These are phyloP conservation scores for Dioctria linearis DNA, from an alignment of 2,888 invertebrate genomes.

Conservation along the genomic window DNA sequence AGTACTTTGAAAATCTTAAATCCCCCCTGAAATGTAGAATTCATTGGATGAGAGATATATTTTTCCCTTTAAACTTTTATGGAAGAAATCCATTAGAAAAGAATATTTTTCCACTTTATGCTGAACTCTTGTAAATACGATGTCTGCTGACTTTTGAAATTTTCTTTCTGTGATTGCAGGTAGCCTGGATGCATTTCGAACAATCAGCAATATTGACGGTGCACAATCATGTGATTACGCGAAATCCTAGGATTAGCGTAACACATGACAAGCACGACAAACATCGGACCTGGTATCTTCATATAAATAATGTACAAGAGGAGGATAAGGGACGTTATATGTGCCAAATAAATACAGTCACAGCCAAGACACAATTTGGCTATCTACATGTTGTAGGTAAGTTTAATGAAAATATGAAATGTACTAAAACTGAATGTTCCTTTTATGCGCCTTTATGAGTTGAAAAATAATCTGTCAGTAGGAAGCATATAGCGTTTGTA, in stretches of 20 bases:
- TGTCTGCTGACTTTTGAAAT: conserved; percentile 36
- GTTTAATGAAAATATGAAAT: conserved; percentile 64
- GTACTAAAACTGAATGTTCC: conserved; percentile 29
- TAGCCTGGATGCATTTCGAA: conserved; percentile 97
- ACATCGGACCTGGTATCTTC: conserved; percentile 89
- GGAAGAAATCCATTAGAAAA: conserved; percentile 40
- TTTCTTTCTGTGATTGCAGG: conserved; percentile 74
- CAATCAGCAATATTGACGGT: conserved; percentile 94
- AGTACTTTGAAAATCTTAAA: conserved; percentile 25
- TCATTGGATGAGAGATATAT: conserved; percentile 24
- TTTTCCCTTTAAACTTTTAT: conserved; percentile 26
- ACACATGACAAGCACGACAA: conserved; percentile 91
- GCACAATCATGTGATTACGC: conserved; percentile 94
- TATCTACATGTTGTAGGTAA: conserved; percentile 93
- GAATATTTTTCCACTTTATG: conserved; percentile 7
- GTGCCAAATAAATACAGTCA: conserved; percentile 95
- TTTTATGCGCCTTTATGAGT: not conserved
- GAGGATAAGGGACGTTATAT: conserved; percentile 94
- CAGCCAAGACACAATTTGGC: conserved; percentile 93
- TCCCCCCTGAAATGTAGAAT: conserved; percentile 43
- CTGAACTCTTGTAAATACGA: conserved; percentile 11
- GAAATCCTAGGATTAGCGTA: conserved; percentile 92
- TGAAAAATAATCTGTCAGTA: too few species aligned
- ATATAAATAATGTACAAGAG: conserved; percentile 92
- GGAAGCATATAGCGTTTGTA: too few species aligned